Percentiles rank a stretch among this genome's conserved stretches.
These are phyloP conservation scores for Pherbina coryleti DNA, from an alignment of 2,888 invertebrate species.

Conservation along the genomic window DNA sequence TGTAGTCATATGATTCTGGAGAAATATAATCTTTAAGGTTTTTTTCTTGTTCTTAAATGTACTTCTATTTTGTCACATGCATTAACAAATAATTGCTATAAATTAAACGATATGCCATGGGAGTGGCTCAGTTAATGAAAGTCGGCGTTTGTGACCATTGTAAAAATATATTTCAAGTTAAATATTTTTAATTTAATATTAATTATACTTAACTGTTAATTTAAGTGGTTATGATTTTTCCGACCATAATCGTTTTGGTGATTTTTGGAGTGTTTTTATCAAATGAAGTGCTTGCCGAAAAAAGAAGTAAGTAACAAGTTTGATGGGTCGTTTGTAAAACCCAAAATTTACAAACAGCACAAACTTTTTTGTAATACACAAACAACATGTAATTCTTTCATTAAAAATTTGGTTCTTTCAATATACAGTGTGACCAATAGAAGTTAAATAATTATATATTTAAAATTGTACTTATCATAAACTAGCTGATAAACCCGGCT, in stretches of 20 bases:
- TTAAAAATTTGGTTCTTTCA: no score
- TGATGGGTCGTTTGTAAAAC: no score
- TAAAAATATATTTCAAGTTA: background rate
- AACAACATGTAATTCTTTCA: no score
- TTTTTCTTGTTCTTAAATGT: background rate
- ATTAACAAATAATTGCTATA: background rate
- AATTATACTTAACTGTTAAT: background rate
- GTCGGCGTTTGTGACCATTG: background rate
- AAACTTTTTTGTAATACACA: no score
- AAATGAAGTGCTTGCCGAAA: slow-evolving; percentile 34
- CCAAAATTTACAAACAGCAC: no score
- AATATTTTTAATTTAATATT: background rate
- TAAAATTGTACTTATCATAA: no score
- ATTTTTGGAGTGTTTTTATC: background rate
- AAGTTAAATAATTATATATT: no score
- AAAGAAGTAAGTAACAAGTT: slow-evolving; percentile 41
- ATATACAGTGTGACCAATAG: no score
- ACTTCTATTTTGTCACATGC: background rate
- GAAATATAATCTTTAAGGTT: background rate
- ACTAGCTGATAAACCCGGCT: no score
- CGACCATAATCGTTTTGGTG: background rate
- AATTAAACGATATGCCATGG: background rate
- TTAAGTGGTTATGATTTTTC: slow-evolving; percentile 3
- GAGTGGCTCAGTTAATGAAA: background rate
- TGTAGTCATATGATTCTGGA: background rate